Percentiles rank a stretch among this genome's conserved stretches.
Evolutionary conservation across 2,797 vertebrate species (phyloP).

Genomic region (Ptychobarbus kaznakovi): DNA sequence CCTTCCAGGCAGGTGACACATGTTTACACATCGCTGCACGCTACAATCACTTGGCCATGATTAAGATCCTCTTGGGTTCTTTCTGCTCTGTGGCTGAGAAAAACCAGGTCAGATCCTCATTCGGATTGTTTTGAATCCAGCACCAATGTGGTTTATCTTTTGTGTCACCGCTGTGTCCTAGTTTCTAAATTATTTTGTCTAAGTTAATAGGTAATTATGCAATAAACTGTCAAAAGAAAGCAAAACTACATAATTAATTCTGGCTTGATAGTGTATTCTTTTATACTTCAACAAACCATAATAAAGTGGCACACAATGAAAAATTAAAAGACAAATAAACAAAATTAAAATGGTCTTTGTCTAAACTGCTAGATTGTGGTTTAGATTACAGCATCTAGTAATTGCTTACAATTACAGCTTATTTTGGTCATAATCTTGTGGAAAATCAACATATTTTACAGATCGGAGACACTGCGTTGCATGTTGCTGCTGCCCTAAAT

Average conservation of each 20-base stretch:
- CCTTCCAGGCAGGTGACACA: conserved; percentile 85
- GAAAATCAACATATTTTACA: conserved; percentile 53
- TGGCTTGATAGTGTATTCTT: background rate
- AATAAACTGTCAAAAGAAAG: background rate
- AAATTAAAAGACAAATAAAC: background rate
- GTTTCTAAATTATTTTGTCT: background rate
- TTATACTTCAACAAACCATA: background rate
- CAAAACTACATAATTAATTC: background rate
- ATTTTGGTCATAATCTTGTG: background rate
- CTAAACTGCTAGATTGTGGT: background rate
- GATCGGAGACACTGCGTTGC: conserved; percentile 90
- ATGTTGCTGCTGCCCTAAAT: conserved; percentile 88
- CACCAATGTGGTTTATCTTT: background rate
- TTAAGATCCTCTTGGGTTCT: conserved; percentile 87
- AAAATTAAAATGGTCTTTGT: background rate
- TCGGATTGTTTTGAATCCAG: background rate
- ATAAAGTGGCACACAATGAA: background rate
- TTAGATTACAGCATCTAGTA: background rate
- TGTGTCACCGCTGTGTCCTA: conserved; percentile 4
- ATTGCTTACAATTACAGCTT: background rate
- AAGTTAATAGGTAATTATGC: background rate
- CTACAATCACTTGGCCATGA: conserved; percentile 87
- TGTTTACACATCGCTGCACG: conserved; percentile 90
- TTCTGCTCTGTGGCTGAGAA: conserved; percentile 86
- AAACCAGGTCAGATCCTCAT: conserved; percentile 85